Evolutionary conservation across 2,113 vertebrate genomes (phyloP), one percentile per base, ranked within the genome.

Genomic region (Peromyscus polionotus): DNA sequence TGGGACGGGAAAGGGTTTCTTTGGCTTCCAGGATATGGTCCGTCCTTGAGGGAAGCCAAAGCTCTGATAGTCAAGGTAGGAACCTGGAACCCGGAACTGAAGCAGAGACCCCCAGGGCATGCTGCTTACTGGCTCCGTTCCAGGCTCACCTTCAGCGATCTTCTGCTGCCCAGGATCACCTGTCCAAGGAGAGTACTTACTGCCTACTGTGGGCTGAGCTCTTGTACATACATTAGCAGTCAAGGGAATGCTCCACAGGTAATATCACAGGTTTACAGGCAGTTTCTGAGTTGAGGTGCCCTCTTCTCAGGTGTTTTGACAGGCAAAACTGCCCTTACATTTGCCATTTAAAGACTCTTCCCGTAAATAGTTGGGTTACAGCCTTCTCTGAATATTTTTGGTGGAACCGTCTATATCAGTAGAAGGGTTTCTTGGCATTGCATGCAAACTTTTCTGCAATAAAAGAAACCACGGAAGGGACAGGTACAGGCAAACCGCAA

Each of bases 281-380:
- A 39, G 7, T 61, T 26, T 83, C 80, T 61, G 12, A n/a, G 13
- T 26, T 28, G 36, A 39, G 57, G 36, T 61, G 39, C 81, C n/a
- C 59, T 84, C 81, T 84, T 61, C 80, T 39, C 54, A 42, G 39
- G 80, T 39, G n/a, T 61, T 83, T 57, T 26, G 36, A 61, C 57
- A 28, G 22, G 36, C 57, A 61, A 33, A 67, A 9, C 65, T 48
- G 28, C 39, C 42, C 67, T 31, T 17, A 67, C 16, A 36, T 68
- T 48, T 86, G 8, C 13, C 24, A 70, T 90, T 81, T 70, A 81
- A 90, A 87, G 48, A 87, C 87, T 72, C 48, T 90, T 93, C 90
- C 86, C 17, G 2, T 70, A 68, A 77, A 36, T 39, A 31, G 28
- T 76, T 76, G 31, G 28, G 28, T 63, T 63, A 7, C 33, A 63